Base-by-base conservation (phyloP, 1,140 invertebrate genomes). In the Euwallacea similis region DNA sequence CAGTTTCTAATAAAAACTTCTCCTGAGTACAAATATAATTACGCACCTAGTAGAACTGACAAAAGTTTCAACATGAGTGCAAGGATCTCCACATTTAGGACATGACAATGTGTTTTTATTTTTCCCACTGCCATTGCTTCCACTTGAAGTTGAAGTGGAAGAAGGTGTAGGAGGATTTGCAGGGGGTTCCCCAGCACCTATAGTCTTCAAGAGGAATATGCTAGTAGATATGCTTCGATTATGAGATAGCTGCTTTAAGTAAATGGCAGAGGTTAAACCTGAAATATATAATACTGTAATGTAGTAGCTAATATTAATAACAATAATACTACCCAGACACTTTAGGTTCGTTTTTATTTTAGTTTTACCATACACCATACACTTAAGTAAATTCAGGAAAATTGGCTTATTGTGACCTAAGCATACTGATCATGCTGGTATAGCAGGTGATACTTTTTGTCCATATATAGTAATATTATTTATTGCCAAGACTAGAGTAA, bases 41-140 rank as follows among this genome's bases (percentile, higher is more conserved):
- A 58, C 13, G 3, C 58, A 73, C 63, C 75, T 88, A 13, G 94
- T 95, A 53, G 94, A 95, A 90, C 95, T 96, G 75, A 98, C 94
- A 86, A 98, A 97, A 7, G 95, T 97, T 84, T 97, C 96, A 63
- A 98, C 95, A 83, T 97, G 94, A 10, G 94, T 96, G 83, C 95
- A 97, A 63, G 95, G 93, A 84, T 96, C 95, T 0, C 95, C 96
- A 84, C 96, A 98, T 83, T 97, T 97, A 7, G 96, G 96, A 81
- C 96, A 98, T 21, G 87, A 88, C 0, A 94, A 84, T 6, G 90
- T 89, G 73, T 86, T 87, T 74, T 90, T 89, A 70, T 86, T 87
- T 68, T 84, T 83, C 44, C 78, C 77, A 54, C 76, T 76, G 33
- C 75, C 76, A 16, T 76, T 71, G 42, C 73, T 67, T 71, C 47